Base-by-base conservation (phyloP, 2,113 vertebrate species). In the Sinocyclocheilus grahami region DNA sequence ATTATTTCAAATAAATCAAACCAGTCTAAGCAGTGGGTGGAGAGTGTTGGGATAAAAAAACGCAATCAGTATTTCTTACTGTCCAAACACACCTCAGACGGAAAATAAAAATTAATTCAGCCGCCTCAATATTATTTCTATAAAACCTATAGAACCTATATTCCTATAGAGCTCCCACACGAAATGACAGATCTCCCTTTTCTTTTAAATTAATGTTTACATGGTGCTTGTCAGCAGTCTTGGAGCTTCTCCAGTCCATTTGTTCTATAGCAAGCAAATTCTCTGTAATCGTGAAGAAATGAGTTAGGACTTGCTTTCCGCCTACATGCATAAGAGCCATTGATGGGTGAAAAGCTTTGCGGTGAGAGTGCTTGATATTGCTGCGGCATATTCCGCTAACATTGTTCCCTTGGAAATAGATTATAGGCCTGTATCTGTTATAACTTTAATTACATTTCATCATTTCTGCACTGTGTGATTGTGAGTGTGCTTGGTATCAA, bases 1-100 rank as follows among this genome's bases (percentile, higher is more conserved):
- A 85, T 89, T 89, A 89, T 79, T 90, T 87, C 46, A 78, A 87
- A 91, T 92, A 91, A 93, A 92, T 91, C 77, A 22, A 4, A 83
- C 87, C 71, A 88, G 90, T 91, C 84, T 39, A 86, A 86, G 81
- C 76, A 24, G 9, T 55, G 67, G 67, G 85, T 4, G 18, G 42
- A 74, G 3, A 55, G 48, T 10, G 11, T 53, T 30, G 14, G 5
- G 65, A 8, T 30, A 22, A 39, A 63, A 86, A 22, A 89, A 87
- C 76, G 39, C 87, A 88, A 90, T 87, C 80, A 80, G 55, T 46
- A 85, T 58, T 37, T 37, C 0, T 27, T 37, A n/a, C 48, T 60
- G 88, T 74, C 37, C n/a, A 62, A 82, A 76, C 69, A 58, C 62
- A 84, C 87, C 82, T 87, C 78, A 74, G 85, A 46, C 51, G 30